These are phyloP conservation scores for Mastomys coucha DNA, from an alignment of 2,113 vertebrate genomes.

Conservation along the genomic window DNA sequence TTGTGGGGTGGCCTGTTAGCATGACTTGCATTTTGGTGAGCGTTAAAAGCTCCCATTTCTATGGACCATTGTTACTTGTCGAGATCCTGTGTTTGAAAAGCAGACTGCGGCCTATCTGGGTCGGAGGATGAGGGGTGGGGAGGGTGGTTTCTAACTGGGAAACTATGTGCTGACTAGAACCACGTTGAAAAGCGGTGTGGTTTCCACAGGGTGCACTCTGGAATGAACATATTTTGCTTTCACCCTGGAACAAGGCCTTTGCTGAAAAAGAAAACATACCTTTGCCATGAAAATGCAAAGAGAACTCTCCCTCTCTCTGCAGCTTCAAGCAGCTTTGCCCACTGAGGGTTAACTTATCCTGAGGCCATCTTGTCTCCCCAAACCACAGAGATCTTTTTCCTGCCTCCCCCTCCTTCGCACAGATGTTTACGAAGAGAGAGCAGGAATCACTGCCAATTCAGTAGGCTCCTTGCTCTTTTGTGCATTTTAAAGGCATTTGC, in stretches of 20 bases:
- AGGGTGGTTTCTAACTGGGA: slow-evolving; percentile 63
- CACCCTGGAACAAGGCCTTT: slow-evolving; percentile 64
- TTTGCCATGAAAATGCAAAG: slow-evolving; percentile 53
- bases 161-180: slow-evolving; percentile 80
- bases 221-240: slow-evolving; percentile 48
- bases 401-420: slow-evolving; percentile 55
- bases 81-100: slow-evolving; percentile 52
- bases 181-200: slow-evolving; percentile 65
- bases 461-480: slow-evolving; percentile 82
- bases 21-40: not conserved
- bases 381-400: slow-evolving; percentile 62
- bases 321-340: not conserved
- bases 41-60: not conserved
- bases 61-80: not conserved
- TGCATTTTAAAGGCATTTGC: slow-evolving; percentile 82
- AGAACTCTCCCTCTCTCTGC: not conserved
- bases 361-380: slow-evolving; percentile 57
- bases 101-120: slow-evolving; percentile 42
- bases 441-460: slow-evolving; percentile 80
- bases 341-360: slow-evolving; percentile 66
- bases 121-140: not conserved
- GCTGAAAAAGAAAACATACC: slow-evolving; percentile 65
- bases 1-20: not conserved
- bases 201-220: slow-evolving; percentile 70
- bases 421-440: slow-evolving; percentile 64